Evolutionary conservation across 2,888 invertebrate species (phyloP), one percentile per base, ranked within the genome.

Genomic region (Macrostomum cliftonense): DNA sequence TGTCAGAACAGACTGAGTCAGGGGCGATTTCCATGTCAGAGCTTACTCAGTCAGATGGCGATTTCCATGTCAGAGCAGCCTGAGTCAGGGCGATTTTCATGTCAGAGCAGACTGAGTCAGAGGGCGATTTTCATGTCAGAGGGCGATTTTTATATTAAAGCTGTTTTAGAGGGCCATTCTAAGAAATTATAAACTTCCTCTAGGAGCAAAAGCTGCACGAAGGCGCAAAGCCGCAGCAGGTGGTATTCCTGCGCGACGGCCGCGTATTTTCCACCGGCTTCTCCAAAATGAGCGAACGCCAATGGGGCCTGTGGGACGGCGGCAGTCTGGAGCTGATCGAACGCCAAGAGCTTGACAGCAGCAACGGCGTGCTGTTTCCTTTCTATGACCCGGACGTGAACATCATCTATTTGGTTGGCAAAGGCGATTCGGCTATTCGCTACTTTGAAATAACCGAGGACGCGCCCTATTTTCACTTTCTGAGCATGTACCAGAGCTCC

Each of bases 371-470:
- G 40, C 79, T 91, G 49, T 87, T 87, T 71, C 89, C 89, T 0
- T 84, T 83, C 63, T 91, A 83, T 71, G 91, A 93, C 68, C 77
- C 80, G 54, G 91, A 93, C 68, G 86, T 85, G 19, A 83, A 81
- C 63, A 80, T 91, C 73, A 79, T 85, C 21, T 81, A 77, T 63
- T 67, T 81, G 37, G 77, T 77, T 53, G 81, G 80, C 53, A 81
- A 80, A 74, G 91, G 93, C 1, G 91, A 91, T 67, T 87, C 88
- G 53, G 86, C 86, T 63, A 87, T 93, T 49, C 77, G 88, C 28
- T 93, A 88, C 71, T 91, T 88, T 70, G 93, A 93, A 73, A 79
- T 91, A 17, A 86, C 83, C 1, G 82, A 86, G 56, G 83, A 87
- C 58, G 75, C 80, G 13, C 91, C 91, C 0, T 89, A 82, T 73